Conservation (phyloP, 1,140 invertebrate genomes). For the Zaprionus camerounensis region DNA sequence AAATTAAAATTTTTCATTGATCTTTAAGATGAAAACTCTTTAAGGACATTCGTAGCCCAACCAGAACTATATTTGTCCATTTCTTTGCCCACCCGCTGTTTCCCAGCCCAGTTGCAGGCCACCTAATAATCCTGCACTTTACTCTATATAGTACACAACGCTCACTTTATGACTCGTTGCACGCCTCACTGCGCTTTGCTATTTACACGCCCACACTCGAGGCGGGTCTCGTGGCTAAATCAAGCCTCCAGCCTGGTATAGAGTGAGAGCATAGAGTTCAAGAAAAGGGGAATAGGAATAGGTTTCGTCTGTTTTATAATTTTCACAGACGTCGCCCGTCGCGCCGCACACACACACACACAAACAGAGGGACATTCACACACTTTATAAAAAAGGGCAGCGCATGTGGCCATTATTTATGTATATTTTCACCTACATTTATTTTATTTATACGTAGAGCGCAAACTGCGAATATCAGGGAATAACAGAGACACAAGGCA, state of each 20-base stretch:
- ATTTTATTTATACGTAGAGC: conserved; percentile 60
- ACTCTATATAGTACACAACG: neutral
- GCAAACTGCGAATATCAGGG: conserved; percentile 22
- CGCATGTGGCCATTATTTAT: conserved; percentile 74
- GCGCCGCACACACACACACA: conserved; percentile 1
- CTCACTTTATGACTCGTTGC: conserved; percentile 38
- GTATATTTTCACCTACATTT: conserved; percentile 79
- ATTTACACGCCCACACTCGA: conserved; percentile 32
- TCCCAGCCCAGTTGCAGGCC: neutral
- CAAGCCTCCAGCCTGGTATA: conserved; percentile 21
- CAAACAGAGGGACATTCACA: conserved; percentile 9
- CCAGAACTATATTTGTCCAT: conserved; percentile 33
- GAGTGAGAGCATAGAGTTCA: neutral
- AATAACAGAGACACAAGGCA: conserved; percentile 30
- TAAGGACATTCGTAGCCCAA: neutral
- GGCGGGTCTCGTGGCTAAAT: conserved; percentile 23
- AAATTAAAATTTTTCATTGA: neutral
- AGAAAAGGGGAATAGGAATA: conserved; percentile 1
- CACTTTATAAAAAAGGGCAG: conserved; percentile 66
- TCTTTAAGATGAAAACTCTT: neutral
- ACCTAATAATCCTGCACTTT: conserved; percentile 19
- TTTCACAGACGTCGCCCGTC: conserved; percentile 58
- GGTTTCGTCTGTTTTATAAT: conserved; percentile 68
- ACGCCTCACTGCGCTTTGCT: conserved; percentile 39
- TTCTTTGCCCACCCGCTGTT: conserved; percentile 32